A percentile compares a stretch with the other conserved stretches of the same genome.
Conservation (phyloP, 1,140 invertebrate species). For the Ips typographus region DNA sequence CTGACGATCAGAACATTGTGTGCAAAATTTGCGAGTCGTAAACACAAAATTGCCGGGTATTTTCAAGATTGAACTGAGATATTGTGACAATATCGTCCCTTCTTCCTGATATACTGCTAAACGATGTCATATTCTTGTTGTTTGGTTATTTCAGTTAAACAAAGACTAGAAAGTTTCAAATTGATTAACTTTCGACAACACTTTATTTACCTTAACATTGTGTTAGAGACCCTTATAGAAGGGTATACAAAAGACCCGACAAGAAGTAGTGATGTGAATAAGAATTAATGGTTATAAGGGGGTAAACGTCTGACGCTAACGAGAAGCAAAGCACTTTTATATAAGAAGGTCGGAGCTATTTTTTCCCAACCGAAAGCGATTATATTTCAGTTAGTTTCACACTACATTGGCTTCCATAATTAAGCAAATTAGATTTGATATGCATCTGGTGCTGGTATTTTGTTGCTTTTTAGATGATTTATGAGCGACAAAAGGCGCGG, state of each 20-base stretch:
- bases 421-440: conserved; percentile 20
- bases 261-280: conserved; percentile 14
- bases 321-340: conserved; percentile 20
- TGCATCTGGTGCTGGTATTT: conserved; percentile 5
- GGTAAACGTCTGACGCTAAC: not conserved
- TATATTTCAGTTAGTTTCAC: conserved; percentile 24
- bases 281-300: conserved; percentile 16
- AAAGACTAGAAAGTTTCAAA: no score
- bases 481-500: no score
- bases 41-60: conserved; percentile 33
- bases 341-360: conserved; percentile 9
- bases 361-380: conserved; percentile 6
- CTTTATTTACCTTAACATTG: no score
- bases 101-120: conserved; percentile 9
- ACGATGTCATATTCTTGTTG: no score
- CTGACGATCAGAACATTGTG: conserved; percentile 14
- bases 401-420: conserved; percentile 21
- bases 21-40: conserved; percentile 29
- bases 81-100: conserved; percentile 27
- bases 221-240: no score
- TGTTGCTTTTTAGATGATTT: not conserved
- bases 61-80: conserved; percentile 27
- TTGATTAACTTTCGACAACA: no score
- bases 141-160: no score
- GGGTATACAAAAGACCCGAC: no score